Percentiles rank a stretch among this genome's conserved stretches.
Conservation (phyloP, 1,140 invertebrate genomes). For the Drosophila erecta region DNA sequence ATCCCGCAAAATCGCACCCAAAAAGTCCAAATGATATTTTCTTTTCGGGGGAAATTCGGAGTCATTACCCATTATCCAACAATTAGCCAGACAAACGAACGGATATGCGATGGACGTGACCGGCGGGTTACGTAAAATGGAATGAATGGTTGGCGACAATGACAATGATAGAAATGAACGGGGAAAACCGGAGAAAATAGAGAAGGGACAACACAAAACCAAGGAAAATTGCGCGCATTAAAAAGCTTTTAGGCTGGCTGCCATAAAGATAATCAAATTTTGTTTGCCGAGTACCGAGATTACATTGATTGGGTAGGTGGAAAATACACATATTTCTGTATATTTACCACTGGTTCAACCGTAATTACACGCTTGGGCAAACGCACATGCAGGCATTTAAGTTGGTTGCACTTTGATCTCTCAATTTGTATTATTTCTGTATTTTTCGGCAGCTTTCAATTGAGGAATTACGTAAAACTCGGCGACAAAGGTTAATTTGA, state of each 20-base stretch:
- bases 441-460: slow-evolving; percentile 42
- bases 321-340: slow-evolving; percentile 18
- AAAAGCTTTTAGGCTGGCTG: slow-evolving; percentile 49
- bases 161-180: slow-evolving; percentile 38
- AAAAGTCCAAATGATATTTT: not conserved
- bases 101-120: slow-evolving; percentile 44
- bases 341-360: slow-evolving; percentile 12
- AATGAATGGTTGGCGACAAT: slow-evolving; percentile 37
- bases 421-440: slow-evolving; percentile 12
- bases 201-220: not conserved
- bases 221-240: slow-evolving; percentile 55
- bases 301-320: slow-evolving; percentile 47
- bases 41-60: slow-evolving; percentile 5
- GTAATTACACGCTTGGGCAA: slow-evolving; percentile 45
- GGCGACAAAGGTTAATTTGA: slow-evolving; percentile 41
- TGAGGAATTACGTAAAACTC: slow-evolving; percentile 39
- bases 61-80: slow-evolving; percentile 59
- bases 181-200: not conserved
- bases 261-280: slow-evolving; percentile 59
- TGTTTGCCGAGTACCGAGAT: slow-evolving; percentile 33
- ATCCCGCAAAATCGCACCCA: slow-evolving; percentile 1
- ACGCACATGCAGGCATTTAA: slow-evolving; percentile 9
- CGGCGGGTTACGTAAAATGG: slow-evolving; percentile 48
- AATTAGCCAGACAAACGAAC: slow-evolving; percentile 52
- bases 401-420: slow-evolving; percentile 45